A percentile compares a stretch with the other conserved stretches of the same genome.
Evolutionary conservation across 2,888 invertebrate species (phyloP).

Genomic region (Anodontia alba): DNA sequence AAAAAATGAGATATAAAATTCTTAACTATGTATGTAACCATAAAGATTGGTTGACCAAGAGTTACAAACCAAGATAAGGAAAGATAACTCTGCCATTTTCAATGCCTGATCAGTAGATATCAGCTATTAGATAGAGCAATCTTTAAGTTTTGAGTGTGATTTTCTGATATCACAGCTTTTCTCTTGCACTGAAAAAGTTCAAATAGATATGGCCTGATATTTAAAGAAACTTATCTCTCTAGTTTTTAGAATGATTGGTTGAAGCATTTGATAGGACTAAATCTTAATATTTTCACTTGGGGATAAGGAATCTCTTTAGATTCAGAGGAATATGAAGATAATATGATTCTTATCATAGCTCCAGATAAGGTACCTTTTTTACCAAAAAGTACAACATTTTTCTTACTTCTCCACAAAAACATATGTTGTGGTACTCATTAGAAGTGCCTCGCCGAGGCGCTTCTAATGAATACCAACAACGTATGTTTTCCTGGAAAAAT

Average conservation of each 20-base stretch:
- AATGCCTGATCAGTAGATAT: slow-evolving; percentile 43
- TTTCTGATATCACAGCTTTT: slow-evolving; percentile 47
- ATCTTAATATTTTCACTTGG: slow-evolving; percentile 58
- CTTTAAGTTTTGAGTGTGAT: slow-evolving; percentile 54
- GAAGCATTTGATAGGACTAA: slow-evolving; percentile 41
- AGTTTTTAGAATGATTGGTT: slow-evolving; percentile 47
- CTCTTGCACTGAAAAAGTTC: slow-evolving; percentile 60
- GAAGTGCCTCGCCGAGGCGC: no score
- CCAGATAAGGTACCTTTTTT: no score
- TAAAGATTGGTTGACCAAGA: slow-evolving; percentile 27
- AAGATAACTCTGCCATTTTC: slow-evolving; percentile 27
- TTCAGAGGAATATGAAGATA: neutral
- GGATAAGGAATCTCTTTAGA: neutral
- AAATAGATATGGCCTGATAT: slow-evolving; percentile 50
- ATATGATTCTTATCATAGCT: no score
- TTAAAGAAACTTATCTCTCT: slow-evolving; percentile 54
- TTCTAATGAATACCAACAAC: no score
- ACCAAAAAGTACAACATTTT: no score
- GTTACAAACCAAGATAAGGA: slow-evolving; percentile 47
- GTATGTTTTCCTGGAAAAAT: no score
- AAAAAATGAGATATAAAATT: slow-evolving; percentile 9
- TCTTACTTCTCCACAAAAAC: no score
- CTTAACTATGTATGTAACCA: neutral
- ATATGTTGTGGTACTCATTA: no score
- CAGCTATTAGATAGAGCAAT: slow-evolving; percentile 34